Percentiles rank a stretch among this genome's conserved stretches.
Evolutionary conservation across 2,113 vertebrate genomes (phyloP).

Genomic region (Malurus melanocephalus): DNA sequence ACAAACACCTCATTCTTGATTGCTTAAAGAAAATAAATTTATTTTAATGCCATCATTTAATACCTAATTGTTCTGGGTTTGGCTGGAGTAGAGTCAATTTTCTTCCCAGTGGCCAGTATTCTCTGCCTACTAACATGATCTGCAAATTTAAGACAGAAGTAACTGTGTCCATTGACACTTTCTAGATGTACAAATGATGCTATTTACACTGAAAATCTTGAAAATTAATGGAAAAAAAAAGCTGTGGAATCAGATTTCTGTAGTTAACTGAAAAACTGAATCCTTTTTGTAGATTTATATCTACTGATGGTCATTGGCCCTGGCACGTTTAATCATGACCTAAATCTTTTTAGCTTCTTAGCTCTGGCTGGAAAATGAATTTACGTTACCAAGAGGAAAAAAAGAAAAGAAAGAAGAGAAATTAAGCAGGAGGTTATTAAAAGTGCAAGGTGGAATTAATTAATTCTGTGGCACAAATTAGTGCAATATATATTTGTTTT

Average conservation of each 20-base stretch:
- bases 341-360: slow-evolving; percentile 53
- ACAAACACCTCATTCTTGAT: neutral
- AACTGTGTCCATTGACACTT: neutral
- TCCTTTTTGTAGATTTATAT: neutral
- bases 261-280: neutral
- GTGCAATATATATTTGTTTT: neutral
- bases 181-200: neutral
- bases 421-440: neutral
- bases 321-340: slow-evolving; percentile 13
- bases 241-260: neutral
- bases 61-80: neutral
- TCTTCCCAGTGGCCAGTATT: neutral
- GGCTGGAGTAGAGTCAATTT: neutral
- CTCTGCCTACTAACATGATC: too few relatives aligned
- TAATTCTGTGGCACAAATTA: neutral
- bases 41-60: neutral
- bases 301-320: neutral
- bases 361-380: neutral
- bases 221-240: neutral
- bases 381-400: neutral
- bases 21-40: neutral
- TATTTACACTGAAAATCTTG: neutral
- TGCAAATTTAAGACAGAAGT: neutral
- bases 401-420: neutral
- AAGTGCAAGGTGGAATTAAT: neutral